Percentiles rank a stretch among this genome's conserved stretches.
These are phyloP conservation scores for Ormyrus pomaceus DNA, from an alignment of 2,888 invertebrate genomes.

Conservation along the genomic window DNA sequence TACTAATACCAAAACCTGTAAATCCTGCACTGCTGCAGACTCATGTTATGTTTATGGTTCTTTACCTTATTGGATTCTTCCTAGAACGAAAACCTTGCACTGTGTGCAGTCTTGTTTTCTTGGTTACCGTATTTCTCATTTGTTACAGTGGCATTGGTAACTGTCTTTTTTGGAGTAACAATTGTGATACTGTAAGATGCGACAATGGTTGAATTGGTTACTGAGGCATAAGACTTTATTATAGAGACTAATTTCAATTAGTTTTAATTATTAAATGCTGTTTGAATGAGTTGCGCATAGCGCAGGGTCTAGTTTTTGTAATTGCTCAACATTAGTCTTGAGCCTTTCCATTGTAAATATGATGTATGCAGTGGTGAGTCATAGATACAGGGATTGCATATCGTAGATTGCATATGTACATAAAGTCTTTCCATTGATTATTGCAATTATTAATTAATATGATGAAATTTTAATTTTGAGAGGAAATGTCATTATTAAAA, in stretches of 20 bases:
- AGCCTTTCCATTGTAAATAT: conserved; percentile 57
- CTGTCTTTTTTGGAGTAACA: conserved; percentile 93
- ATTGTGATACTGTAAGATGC: conserved; percentile 80
- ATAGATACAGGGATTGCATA: conserved; percentile 48
- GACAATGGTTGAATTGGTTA: conserved; percentile 65
- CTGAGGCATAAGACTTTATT: conserved; percentile 39
- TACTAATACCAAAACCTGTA: conserved; percentile 97
- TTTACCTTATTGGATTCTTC: conserved; percentile 97
- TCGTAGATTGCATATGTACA: conserved; percentile 43
- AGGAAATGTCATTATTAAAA: conserved; percentile 19
- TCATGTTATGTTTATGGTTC: conserved; percentile 97
- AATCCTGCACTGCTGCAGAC: conserved; percentile 97
- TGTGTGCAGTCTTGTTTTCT: conserved; percentile 96
- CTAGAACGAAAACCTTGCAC: conserved; percentile 98
- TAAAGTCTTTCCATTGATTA: conserved; percentile 52
- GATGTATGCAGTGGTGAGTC: conserved; percentile 52
- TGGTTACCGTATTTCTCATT: conserved; percentile 93
- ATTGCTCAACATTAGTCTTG: conserved; percentile 38
- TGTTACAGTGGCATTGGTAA: conserved; percentile 98
- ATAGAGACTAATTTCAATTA: conserved; percentile 43
- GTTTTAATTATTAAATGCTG: conserved; percentile 45
- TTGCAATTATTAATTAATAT: conserved; percentile 47
- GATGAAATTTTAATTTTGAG: conserved; percentile 29
- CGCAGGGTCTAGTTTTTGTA: conserved; percentile 51
- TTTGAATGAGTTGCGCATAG: conserved; percentile 35